Base-by-base conservation (phyloP, 2,797 vertebrate species). In the Rhinichthys osculus region DNA sequence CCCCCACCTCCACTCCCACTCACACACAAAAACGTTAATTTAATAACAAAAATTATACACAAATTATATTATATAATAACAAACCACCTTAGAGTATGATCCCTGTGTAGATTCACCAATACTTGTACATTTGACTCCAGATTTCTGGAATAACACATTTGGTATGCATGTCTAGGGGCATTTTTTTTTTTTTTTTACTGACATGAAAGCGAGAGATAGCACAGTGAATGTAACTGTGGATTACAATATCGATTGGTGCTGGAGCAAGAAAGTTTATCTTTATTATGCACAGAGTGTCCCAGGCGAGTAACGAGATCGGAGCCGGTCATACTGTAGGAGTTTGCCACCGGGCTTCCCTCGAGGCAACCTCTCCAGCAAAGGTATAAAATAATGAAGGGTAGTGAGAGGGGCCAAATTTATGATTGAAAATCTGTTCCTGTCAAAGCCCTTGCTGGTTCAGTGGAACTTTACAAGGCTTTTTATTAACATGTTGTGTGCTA, bases 211-310 rank as follows among this genome's bases (percentile, higher is more conserved):
- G 42, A 77, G 62, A 78, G 33, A 52, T 23, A 59, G 62, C 78
- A 40, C 8, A 33, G 69, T 47, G 83, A 89, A 90, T 87, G 89
- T 85, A 90, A 92, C 88, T 90, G 82, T 90, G 90, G 88, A 92
- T 91, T 79, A 87, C 91, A 93, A 93, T 94, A 94, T 93, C 91
- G 91, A 94, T 94, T 91, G 89, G 30, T 85, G 83, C 87, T 86
- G 30, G 86, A 92, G 89, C 69, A 44, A 90, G 78, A 85, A 67
- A 87, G 91, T 92, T 79, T 82, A 85, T 90, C 87, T 83, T 94
- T 92, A 88, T 91, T 84, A 92, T 92, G 91, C 90, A 70, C 19
- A 35, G 76, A 47, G 62, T 44, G 78, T 92, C 89, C 78, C 42
- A 64, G 80, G 86, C 57, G 83, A 89, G 59, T 14, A 13, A 42